Percentiles rank a stretch among this genome's conserved stretches.
Conservation (phyloP, 2,797 vertebrate genomes). For the Phataginus tetradactyla region DNA sequence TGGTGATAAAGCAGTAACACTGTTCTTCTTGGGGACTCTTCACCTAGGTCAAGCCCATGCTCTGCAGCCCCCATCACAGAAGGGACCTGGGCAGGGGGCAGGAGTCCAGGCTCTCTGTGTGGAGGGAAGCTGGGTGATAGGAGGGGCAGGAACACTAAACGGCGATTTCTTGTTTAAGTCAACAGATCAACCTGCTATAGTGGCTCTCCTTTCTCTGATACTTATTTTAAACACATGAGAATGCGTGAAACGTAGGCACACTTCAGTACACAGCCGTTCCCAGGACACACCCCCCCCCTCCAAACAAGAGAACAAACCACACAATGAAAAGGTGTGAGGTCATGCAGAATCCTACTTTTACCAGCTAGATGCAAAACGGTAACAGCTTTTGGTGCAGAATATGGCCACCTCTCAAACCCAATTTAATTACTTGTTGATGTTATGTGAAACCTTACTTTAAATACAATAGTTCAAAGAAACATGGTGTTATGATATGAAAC, state of each 20-base stretch:
- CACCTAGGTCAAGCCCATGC: conserved; percentile 58
- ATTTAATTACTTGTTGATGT: conserved; percentile 79
- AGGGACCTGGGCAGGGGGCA: not conserved
- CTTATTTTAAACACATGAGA: not conserved
- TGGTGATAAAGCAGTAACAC: conserved; percentile 10
- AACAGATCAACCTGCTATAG: not conserved
- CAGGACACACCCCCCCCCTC: not conserved
- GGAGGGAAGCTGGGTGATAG: not conserved
- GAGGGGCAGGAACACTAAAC: accelerated
- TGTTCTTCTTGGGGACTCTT: conserved; percentile 53
- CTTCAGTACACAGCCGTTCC: not conserved
- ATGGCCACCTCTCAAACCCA: conserved; percentile 66
- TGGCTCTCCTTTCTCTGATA: not conserved
- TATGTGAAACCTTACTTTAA: conserved; percentile 82
- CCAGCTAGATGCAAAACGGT: not conserved
- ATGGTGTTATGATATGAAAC: conserved; percentile 82
- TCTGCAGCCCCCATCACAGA: not conserved
- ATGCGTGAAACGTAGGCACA: not conserved
- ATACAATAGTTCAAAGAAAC: conserved; percentile 82
- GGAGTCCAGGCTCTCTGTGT: too few relatives aligned
- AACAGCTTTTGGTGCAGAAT: conserved; percentile 65
- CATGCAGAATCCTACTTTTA: not conserved
- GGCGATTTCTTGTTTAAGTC: accelerated
- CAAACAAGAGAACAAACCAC: not conserved
- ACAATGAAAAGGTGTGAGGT: not conserved